Percentiles rank a stretch among this genome's conserved stretches.
Evolutionary conservation across 2,113 vertebrate species (phyloP).

Genomic region (Rhynchopsitta pachyrhyncha): DNA sequence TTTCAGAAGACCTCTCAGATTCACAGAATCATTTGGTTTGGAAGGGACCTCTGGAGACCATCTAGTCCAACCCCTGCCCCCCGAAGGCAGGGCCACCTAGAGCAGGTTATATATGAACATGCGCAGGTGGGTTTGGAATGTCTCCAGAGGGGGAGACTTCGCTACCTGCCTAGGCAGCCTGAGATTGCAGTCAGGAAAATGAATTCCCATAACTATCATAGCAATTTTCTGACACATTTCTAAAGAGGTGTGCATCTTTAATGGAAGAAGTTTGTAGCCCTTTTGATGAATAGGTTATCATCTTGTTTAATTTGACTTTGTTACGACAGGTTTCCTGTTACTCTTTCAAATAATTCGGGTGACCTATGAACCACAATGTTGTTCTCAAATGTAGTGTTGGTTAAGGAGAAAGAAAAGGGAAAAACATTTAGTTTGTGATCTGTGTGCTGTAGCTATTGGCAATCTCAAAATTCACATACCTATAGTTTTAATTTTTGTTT

Average conservation of each 20-base stretch:
- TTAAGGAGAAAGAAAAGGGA: neutral
- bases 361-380: neutral
- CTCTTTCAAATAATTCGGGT: neutral
- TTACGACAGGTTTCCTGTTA: neutral
- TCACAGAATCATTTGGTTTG: neutral
- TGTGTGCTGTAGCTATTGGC: neutral
- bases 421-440: neutral
- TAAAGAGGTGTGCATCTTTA: neutral
- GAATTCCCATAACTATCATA: accelerated
- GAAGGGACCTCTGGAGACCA: neutral
- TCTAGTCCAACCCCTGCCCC: neutral
- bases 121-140: neutral
- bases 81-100: neutral
- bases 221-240: accelerated
- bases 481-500: neutral
- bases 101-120: neutral
- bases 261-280: neutral
- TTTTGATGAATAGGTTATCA: neutral
- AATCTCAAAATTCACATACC: neutral
- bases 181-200: neutral
- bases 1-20: too few species aligned
- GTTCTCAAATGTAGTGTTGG: neutral
- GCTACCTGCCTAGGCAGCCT: neutral
- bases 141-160: neutral
- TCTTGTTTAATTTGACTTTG: neutral